Evolutionary conservation across 2,113 vertebrate genomes (phyloP), one percentile per base, ranked within the genome.

Genomic region (Poicephalus meyeri): DNA sequence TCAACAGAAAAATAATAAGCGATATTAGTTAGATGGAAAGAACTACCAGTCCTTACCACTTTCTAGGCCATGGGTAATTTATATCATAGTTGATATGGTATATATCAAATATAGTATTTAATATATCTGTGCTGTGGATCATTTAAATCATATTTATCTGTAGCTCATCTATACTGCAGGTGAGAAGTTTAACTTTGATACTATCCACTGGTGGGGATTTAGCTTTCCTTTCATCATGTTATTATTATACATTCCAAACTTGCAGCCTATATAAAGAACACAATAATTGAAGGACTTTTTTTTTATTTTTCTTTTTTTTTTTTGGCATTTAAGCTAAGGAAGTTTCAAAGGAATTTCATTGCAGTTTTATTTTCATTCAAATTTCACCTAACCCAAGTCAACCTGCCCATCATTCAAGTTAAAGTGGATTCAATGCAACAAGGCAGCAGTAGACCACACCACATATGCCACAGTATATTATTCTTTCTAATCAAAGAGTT

Each of bases 401-500:
- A 76, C n/a, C 65, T 93, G 61, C 65, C 90, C 78, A 79, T 91
- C 86, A 92, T 5, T 94, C 61, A 8, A 63, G 25, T 87, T 89
- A 91, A 58, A 70, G 66, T 14, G 52, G 47, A 31, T 85, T 82
- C 78, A 69, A 83, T 65, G 72, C 58, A 88, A 65, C n/a, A 50
- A 84, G 70, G 69, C 83, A 92, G 88, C 60, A 91, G 61, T 24
- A 94, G 92, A 92, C 66, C 88, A 87, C 83, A 96, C 93, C 92
- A 96, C 93, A 96, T 52, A 91, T 28, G 68, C 94, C 93, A 95
- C 86, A 78, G 81, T 60, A 47, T 95, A 79, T 97, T 95, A 93
- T 96, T 97, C 91, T 96, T 96, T 94, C 89, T 44, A 95, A 89
- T 96, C 90, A 93, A 94, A 97, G 88, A 46, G 53, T 96, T 95